A percentile compares a stretch with the other conserved stretches of the same genome.
phyloP scores from a whole-genome alignment of 1,140 invertebrate species.

The Heliconius congener region DNA sequence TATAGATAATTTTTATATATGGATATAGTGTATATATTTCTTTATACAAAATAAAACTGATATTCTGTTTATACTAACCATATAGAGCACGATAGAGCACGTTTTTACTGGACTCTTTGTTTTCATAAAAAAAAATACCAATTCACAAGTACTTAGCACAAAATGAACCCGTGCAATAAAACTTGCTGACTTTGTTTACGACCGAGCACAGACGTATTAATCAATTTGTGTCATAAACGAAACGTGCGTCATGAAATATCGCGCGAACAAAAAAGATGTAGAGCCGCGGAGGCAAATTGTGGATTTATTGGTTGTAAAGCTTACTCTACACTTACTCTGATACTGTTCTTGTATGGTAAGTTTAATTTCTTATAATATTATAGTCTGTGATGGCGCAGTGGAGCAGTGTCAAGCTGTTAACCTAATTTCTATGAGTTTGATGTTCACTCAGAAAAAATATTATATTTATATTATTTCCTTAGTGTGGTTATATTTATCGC shows the following conservation, averaged over 20 bases:
- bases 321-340: neutral
- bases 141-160: neutral
- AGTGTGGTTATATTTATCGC: no score
- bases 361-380: neutral
- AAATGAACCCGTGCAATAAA: neutral
- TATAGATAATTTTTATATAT: no score
- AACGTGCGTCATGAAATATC: slow-evolving; percentile 57
- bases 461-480: no score
- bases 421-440: no score
- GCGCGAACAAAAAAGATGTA: slow-evolving; percentile 47
- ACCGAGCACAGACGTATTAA: slow-evolving; percentile 57
- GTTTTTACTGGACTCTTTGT: neutral
- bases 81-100: no score
- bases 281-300: slow-evolving; percentile 51
- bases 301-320: slow-evolving; percentile 53
- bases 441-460: no score
- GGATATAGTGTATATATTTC: no score
- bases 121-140: neutral
- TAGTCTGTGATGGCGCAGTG: no score
- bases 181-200: neutral
- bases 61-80: no score
- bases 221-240: slow-evolving; percentile 62
- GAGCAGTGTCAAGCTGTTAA: no score
- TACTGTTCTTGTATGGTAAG: neutral
- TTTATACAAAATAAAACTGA: no score